A percentile compares a stretch with the other conserved stretches of the same genome.
phyloP scores from a whole-genome alignment of 2,113 vertebrate genomes.

The Nestor notabilis region DNA sequence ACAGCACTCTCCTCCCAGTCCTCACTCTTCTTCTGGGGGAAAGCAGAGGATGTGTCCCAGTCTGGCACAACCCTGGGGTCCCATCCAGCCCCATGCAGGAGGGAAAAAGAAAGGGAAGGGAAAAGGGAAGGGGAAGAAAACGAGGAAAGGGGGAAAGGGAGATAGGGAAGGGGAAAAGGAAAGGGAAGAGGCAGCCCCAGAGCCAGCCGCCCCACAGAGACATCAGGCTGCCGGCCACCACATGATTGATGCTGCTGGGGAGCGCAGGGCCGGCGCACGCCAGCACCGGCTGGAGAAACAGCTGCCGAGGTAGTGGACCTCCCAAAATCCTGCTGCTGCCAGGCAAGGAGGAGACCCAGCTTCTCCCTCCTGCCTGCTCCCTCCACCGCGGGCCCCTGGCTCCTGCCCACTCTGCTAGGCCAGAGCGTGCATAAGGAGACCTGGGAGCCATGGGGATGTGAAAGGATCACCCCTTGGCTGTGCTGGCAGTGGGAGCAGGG shows the following conservation, averaged over 20 bases:
- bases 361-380: not conserved
- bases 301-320: slow-evolving; percentile 15
- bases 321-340: slow-evolving; percentile 39
- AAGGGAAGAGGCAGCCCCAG: not conserved
- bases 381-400: not conserved
- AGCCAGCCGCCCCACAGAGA: not conserved
- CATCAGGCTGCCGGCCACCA: not conserved
- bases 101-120: not conserved
- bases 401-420: not conserved
- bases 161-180: no score
- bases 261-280: not conserved
- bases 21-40: not conserved
- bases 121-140: fast-evolving
- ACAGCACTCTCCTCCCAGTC: not conserved
- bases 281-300: slow-evolving; percentile 28
- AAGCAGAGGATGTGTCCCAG: not conserved
- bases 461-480: not conserved
- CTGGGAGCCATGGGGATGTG: fast-evolving
- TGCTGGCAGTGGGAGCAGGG: fast-evolving
- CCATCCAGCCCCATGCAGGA: not conserved
- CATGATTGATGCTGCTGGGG: not conserved
- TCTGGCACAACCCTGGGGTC: not conserved
- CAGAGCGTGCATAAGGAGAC: not conserved
- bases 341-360: not conserved
- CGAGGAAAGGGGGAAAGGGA: no score